These are phyloP conservation scores for Muscicapa striata DNA, from an alignment of 2,797 vertebrate genomes.

Conservation along the genomic window DNA sequence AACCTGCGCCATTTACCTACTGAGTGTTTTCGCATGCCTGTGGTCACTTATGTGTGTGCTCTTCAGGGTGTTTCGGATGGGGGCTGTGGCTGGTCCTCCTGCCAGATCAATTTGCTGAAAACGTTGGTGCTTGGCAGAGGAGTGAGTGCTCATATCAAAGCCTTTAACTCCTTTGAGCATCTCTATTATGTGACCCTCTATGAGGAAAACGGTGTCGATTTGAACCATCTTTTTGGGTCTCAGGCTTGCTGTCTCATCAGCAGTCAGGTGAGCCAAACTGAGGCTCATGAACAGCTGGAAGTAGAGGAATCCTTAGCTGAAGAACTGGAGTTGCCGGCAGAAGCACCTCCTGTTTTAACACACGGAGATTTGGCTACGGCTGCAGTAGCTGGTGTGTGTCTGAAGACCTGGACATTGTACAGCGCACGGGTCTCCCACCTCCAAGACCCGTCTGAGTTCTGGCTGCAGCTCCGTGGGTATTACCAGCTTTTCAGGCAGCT, in stretches of 20 bases:
- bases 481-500: slow-evolving; percentile 78
- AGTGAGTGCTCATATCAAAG: slow-evolving; percentile 85
- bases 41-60: slow-evolving; percentile 89
- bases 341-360: neutral
- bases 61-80: slow-evolving; percentile 85
- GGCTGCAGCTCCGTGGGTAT: slow-evolving; percentile 83
- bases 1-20: slow-evolving; percentile 80
- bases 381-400: neutral
- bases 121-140: slow-evolving; percentile 81
- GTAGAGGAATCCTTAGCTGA: neutral
- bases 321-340: neutral
- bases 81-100: slow-evolving; percentile 83
- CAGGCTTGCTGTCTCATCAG: slow-evolving; percentile 65
- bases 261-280: neutral
- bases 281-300: neutral
- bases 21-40: slow-evolving; percentile 90
- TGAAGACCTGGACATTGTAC: slow-evolving; percentile 74
- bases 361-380: neutral
- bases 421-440: slow-evolving; percentile 80
- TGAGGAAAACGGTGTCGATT: slow-evolving; percentile 82
- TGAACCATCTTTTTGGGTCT: slow-evolving; percentile 84
- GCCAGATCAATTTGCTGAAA: slow-evolving; percentile 81
- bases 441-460: slow-evolving; percentile 86
- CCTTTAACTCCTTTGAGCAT: slow-evolving; percentile 87
- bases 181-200: slow-evolving; percentile 88